A percentile compares a stretch with the other conserved stretches of the same genome.
Evolutionary conservation across 1,140 invertebrate species (phyloP).

Genomic region (Andricus grossulariae): DNA sequence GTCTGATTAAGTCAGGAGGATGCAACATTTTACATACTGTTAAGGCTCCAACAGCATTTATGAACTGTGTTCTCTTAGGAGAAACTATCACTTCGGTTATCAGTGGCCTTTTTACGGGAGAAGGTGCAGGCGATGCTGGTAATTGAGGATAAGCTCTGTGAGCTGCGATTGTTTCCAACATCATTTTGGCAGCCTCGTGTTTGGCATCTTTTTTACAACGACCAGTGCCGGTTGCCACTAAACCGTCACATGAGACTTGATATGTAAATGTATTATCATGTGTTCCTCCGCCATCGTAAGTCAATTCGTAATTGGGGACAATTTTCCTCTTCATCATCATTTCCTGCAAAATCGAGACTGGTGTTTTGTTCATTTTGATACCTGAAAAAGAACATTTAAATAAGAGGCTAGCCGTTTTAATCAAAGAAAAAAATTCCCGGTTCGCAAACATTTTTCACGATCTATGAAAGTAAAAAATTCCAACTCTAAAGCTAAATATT

Average conservation of each 20-base stretch:
- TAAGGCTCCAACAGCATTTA: constrained; percentile 68
- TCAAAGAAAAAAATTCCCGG: too few relatives aligned
- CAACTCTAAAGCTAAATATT: too few relatives aligned
- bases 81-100: neutral
- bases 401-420: too few relatives aligned
- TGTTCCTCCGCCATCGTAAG: constrained; percentile 82
- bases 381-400: too few relatives aligned
- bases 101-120: constrained; percentile 45
- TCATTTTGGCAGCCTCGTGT: constrained; percentile 80
- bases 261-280: constrained; percentile 85
- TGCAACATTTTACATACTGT: constrained; percentile 55
- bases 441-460: too few relatives aligned
- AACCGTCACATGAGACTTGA: constrained; percentile 72
- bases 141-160: constrained; percentile 69
- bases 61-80: constrained; percentile 48
- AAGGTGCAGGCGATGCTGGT: constrained; percentile 56
- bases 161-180: constrained; percentile 73
- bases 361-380: constrained; percentile 76
- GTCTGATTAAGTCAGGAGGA: constrained; percentile 19
- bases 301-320: constrained; percentile 82
- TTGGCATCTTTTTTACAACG: constrained; percentile 85
- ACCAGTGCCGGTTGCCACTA: constrained; percentile 76
- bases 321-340: constrained; percentile 79
- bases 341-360: constrained; percentile 85
- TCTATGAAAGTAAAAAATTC: too few relatives aligned